Evolutionary conservation across 2,113 vertebrate species (phyloP), one percentile per base, ranked within the genome.

Genomic region (Cathartes aura): DNA sequence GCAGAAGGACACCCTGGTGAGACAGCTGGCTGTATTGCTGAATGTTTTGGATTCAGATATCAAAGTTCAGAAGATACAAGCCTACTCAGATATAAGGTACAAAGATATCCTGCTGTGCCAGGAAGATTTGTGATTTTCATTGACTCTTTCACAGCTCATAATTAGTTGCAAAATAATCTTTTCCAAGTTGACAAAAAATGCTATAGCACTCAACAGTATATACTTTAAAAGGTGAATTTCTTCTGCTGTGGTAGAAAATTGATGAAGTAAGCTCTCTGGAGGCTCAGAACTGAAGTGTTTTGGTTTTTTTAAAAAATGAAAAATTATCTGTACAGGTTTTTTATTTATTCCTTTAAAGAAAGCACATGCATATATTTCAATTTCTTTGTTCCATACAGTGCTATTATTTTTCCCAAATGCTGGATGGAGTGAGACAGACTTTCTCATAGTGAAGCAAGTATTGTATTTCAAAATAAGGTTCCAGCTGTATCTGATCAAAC

Each of bases 11-110:
- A 99, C 98, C 4, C 97, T 99, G 34, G 92, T 99, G 96, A 98
- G 98, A 63, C 99, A 99, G 93, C 97, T 99, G 95, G 99, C 99
- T 3, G 98, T 98, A 2, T 95, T 99, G 71, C 98, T 99, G 47
- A 98, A 99, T 27, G 98, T 99, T 76, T 97, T 98, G 26, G 98
- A 99, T 96, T 93, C 98, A 1, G 99, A 99, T 75, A 95, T 99
- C 87, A 98, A 98, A 91, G 97, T 99, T 60, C 98, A 98, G 96
- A 98, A 98, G 68, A 98, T 99, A 95, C 98, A 98, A 80, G 98
- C 99, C 55, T 98, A 98, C 96, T 99, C 99, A 2, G 99, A 99
- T 74, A 98, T 98, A 98, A 99, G 99, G 99, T 99, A 98, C 12
- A 67, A 58, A 94, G 22, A 73, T 47, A 53, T 5, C 34, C 16